phyloP scores from a whole-genome alignment of 2,797 vertebrate genomes.

The Platalea minor region DNA sequence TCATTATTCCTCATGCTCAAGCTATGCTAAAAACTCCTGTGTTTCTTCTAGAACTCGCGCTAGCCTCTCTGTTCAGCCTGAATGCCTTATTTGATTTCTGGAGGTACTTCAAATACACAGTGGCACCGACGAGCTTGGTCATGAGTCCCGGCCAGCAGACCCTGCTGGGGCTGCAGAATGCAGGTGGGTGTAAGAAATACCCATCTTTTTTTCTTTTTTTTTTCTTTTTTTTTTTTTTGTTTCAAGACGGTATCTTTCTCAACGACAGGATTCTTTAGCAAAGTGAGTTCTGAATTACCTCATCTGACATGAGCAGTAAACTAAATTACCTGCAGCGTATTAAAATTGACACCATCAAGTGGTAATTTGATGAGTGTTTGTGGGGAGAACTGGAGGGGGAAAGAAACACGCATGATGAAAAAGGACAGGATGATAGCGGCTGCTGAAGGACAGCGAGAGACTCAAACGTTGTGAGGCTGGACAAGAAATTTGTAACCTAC shows the following conservation, averaged over 20 bases:
- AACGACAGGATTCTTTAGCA: neutral
- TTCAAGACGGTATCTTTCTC: neutral
- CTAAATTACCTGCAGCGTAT: neutral
- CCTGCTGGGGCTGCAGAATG: constrained; percentile 80
- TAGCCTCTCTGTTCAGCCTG: constrained; percentile 90
- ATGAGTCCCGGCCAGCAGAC: constrained; percentile 85
- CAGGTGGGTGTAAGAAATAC: neutral
- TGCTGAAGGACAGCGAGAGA: neutral
- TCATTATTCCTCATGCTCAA: neutral
- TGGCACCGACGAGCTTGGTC: constrained; percentile 83
- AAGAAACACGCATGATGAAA: accelerated
- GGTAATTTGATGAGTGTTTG: neutral
- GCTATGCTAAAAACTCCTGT: accelerated
- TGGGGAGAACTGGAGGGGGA: neutral
- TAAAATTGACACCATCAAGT: neutral
- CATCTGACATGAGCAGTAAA: accelerated
- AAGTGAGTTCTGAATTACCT: neutral
- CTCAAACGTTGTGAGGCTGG: neutral
- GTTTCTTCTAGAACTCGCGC: constrained; percentile 80
- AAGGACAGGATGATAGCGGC: neutral
- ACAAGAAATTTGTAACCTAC: neutral
- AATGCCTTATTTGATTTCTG: constrained; percentile 96
- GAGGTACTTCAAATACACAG: constrained; percentile 94
- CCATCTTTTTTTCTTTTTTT: neutral
- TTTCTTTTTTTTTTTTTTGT: neutral